Evolutionary conservation across 2,888 invertebrate genomes (phyloP).

Genomic region (Pseudococcus jackbeardsleyi): DNA sequence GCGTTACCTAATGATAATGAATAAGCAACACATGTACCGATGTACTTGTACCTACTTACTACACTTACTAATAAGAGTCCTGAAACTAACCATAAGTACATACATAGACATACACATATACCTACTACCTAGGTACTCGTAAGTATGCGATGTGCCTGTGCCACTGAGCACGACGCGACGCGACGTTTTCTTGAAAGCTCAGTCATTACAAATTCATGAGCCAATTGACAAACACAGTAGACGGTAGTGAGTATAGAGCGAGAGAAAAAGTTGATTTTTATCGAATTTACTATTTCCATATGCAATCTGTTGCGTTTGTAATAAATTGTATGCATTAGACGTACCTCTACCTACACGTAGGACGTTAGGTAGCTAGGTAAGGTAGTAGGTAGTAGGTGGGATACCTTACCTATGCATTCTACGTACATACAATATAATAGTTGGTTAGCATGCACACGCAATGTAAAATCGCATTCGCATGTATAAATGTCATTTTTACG

Average conservation of each 20-base stretch:
- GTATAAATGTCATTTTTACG: conserved; percentile 43
- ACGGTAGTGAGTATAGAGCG: background rate
- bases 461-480: conserved; percentile 3
- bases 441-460: conserved; percentile 29
- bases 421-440: conserved; percentile 37
- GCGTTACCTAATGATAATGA: no score
- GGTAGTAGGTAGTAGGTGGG: background rate
- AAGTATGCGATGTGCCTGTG: background rate
- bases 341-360: background rate
- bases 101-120: no score
- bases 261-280: conserved; percentile 16
- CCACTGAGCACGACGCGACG: background rate
- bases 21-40: no score
- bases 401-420: background rate
- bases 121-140: no score
- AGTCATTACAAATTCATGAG: conserved; percentile 14
- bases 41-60: no score
- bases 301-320: conserved; percentile 37
- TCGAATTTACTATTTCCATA: conserved; percentile 24
- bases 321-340: conserved; percentile 32
- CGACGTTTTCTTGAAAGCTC: conserved; percentile 5
- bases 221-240: background rate
- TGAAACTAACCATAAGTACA: no score
- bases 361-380: no score
- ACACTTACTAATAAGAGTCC: no score